phyloP scores from a whole-genome alignment of 2,113 vertebrate species.

The Propithecus coquereli region DNA sequence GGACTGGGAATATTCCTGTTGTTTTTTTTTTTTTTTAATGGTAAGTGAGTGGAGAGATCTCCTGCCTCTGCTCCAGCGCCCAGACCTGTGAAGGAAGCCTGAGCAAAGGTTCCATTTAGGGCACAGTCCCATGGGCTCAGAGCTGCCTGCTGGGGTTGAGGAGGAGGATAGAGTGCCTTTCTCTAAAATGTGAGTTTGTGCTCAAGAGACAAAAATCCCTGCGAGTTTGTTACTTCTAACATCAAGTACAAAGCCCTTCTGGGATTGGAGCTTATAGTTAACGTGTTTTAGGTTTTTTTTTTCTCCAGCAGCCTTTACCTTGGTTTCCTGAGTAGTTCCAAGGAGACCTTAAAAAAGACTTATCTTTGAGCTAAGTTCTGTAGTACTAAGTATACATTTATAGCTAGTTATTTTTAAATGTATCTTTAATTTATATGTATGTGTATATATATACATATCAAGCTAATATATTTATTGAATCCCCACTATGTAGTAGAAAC shows the following conservation, averaged over 20 bases:
- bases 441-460: not conserved
- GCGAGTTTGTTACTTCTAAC: not conserved
- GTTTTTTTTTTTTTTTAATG: not conserved
- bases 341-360: not conserved
- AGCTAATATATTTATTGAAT: not conserved
- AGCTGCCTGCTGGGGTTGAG: no score
- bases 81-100: not conserved
- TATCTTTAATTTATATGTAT: no score
- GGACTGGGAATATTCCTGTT: not conserved
- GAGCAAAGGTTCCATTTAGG: no score
- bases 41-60: not conserved
- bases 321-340: not conserved
- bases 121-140: not conserved
- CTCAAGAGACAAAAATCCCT: not conserved
- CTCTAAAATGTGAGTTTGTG: not conserved
- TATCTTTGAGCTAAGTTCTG: not conserved
- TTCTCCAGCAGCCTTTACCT: not conserved
- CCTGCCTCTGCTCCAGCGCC: not conserved
- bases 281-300: not conserved
- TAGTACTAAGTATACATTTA: not conserved
- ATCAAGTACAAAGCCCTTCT: not conserved
- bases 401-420: slow-evolving; percentile 17
- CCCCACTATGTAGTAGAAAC: not conserved
- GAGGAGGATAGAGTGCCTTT: not conserved
- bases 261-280: not conserved